Base-by-base conservation (phyloP, 1,140 invertebrate species). In the Scylla paramamosain region DNA sequence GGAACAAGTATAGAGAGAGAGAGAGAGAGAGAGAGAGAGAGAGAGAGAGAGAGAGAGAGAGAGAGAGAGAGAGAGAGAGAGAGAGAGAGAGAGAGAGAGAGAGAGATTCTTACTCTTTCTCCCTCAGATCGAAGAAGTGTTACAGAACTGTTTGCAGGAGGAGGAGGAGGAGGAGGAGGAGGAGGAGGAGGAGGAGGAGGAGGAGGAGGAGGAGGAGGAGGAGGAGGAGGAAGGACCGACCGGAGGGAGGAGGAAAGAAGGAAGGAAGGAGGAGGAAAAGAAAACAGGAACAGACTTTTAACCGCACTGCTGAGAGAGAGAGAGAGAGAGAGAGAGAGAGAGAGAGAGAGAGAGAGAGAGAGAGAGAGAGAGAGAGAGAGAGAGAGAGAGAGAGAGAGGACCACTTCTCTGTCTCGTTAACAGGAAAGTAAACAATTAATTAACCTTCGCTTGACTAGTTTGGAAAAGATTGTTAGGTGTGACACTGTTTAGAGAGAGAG, bases 1-100 rank as follows among this genome's bases (percentile, higher is more conserved):
- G 20, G 29, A 20, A 91, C 14, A 29, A 4, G n/a, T 14, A 48
- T 0, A 52, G 39, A 48, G 39, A 91, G 45, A 48, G 39, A 48
- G 89, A n/a, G 46, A 48, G 89, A 91, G 16, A 31, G 25, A 52
- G 48, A 67, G 52, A 91, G 48, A 91, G 52, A 91, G 48, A 32
- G 28, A 77, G 28, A 67, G 28, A 31, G 29, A 77, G n/a, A 31
- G 29, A 77, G 14, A 67, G 28, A 67, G 25, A 67, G 20, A 91
- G 20, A 28, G 28, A 91, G n/a, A 31, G 90, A 67, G 46, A 67
- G 90, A 91, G 52, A 31, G 52, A 91, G 52, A 29, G 48, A 67
- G n/a, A 67, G 48, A 67, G 89, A 67, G 52, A 91, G 52, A 29
- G 48, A 67, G 48, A 91, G 52, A 67, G n/a, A 77, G 52, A 67